phyloP scores from a whole-genome alignment of 2,888 invertebrate species.

The Acheta domesticus region DNA sequence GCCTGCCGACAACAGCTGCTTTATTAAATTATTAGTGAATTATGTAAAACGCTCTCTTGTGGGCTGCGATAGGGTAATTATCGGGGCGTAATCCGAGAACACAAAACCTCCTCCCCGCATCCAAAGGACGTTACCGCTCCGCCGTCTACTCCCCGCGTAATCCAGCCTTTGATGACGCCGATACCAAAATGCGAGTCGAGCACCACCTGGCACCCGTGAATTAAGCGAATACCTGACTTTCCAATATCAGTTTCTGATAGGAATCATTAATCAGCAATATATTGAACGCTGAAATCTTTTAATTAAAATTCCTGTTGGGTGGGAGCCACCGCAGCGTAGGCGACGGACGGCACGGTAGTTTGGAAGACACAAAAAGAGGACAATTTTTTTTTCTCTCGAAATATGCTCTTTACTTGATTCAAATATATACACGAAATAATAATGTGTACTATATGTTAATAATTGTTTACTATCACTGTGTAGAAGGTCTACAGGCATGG shows the following conservation, averaged over 20 bases:
- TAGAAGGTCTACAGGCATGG: no score
- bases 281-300: constrained; percentile 10
- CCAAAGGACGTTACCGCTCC: no score
- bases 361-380: no score
- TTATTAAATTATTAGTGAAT: constrained; percentile 10
- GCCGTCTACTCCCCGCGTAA: no score
- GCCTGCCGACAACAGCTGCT: background rate
- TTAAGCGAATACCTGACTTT: background rate
- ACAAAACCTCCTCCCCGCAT: background rate
- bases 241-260: background rate
- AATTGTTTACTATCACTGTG: no score
- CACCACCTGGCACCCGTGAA: background rate
- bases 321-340: background rate
- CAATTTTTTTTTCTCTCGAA: no score
- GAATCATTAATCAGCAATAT: constrained; percentile 10
- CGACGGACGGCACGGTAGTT: background rate
- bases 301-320: constrained; percentile 3
- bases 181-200: background rate
- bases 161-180: background rate
- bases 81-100: background rate
- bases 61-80: background rate
- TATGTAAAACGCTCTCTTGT: constrained; percentile 8
- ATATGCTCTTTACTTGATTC: no score
- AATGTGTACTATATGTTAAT: no score
- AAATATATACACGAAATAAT: no score